Conservation (phyloP, 2,888 invertebrate genomes). For the Halictus ligatus region DNA sequence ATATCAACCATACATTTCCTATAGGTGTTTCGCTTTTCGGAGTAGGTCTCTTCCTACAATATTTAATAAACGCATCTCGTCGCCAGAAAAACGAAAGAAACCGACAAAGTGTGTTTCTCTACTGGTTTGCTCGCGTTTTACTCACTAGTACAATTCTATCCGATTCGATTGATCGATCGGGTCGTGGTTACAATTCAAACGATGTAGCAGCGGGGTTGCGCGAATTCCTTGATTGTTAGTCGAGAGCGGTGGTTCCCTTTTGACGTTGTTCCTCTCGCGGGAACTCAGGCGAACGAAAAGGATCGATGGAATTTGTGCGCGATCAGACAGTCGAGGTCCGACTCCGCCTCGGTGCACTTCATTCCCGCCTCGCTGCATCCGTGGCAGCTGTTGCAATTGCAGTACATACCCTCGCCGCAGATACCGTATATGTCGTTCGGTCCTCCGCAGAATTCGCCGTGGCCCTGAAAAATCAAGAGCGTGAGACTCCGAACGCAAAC, state of each 20-base stretch:
- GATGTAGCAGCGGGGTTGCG: background rate
- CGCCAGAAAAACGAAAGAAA: background rate
- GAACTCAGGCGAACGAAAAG: background rate
- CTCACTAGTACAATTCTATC: background rate
- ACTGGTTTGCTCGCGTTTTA: background rate
- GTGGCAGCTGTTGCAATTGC: conserved; percentile 82
- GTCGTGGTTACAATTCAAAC: background rate
- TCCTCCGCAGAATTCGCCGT: conserved; percentile 83
- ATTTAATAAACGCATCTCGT: background rate
- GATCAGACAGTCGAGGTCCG: background rate
- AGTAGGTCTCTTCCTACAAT: background rate
- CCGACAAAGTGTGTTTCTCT: background rate
- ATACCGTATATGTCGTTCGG: conserved; percentile 78
- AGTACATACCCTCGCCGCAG: conserved; percentile 83
- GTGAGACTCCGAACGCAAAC: background rate
- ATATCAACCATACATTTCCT: background rate
- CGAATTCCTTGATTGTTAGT: background rate
- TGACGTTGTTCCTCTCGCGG: background rate
- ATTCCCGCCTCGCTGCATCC: conserved; percentile 82
- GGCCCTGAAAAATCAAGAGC: conserved; percentile 78
- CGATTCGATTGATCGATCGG: background rate
- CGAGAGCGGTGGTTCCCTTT: background rate
- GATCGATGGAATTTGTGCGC: background rate
- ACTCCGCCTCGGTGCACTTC: conserved; percentile 57
- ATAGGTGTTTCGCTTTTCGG: too few species aligned